Base-by-base conservation (phyloP, 2,888 invertebrate genomes). In the Amphipoea oculea region DNA sequence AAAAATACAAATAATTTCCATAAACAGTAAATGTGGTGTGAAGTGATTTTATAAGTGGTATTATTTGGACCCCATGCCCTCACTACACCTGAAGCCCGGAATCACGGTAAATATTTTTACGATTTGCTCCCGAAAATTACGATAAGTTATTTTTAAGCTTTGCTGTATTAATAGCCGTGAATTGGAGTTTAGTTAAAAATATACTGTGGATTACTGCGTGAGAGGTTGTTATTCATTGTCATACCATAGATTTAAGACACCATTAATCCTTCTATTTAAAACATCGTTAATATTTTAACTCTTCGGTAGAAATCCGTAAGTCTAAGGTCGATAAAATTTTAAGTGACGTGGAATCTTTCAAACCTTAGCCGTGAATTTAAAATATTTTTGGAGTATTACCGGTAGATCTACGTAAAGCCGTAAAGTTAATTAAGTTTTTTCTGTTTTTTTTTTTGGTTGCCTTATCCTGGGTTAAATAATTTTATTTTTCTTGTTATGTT, bases 41-140 rank as follows among this genome's bases (percentile, higher is more conserved):
- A 87, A 93, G 94, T 95, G 93, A 82, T 85, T 84, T 86, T 89
- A 79, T 86, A 86, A 90, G 82, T 84, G 88, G 88, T 84, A 84
- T 81, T 88, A 88, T 89, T 87, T 87, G 85, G 88, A 94, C 92
- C 91, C 91, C 91, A 97, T 97, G 97, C 97, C 97, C 91, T 95
- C 97, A 82, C 88, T 97, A 95, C 96, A 97, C 85, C 94, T 97
- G 87, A 97, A 97, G 90, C 96, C 97, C 85, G 96, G 97, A 93
- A 93, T 97, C 85, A 96, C 97, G 96, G 97, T 97, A 94, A 94
- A 87, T 82, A 87, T 89, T 89, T 87, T 90, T 90, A 89, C 75
- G 40, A 78, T 66, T 51, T 72, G 73, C 77, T 82, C 83, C 84
- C 69, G 67, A 81, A 88, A 80, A 81, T 63, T 76, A 29, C n/a